Conservation (phyloP, 2,888 invertebrate genomes). For the Volucella inanis region DNA sequence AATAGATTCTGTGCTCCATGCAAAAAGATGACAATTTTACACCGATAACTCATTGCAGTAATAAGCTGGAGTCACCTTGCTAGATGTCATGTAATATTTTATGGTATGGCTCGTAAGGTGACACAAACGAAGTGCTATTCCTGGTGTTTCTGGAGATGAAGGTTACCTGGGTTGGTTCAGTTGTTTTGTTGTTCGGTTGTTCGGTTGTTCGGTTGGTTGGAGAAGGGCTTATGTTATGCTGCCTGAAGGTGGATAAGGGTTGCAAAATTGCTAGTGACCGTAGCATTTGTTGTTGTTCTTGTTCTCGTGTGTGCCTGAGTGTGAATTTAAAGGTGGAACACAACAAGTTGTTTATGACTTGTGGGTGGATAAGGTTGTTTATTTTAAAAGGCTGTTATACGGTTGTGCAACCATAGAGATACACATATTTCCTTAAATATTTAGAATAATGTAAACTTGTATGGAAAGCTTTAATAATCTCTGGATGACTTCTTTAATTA, state of each 20-base stretch:
- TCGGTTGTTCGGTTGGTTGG: slow-evolving; percentile 24
- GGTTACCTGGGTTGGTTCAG: neutral
- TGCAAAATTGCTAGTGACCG: slow-evolving; percentile 58
- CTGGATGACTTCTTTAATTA: slow-evolving; percentile 13
- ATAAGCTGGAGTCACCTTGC: slow-evolving; percentile 71
- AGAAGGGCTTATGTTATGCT: slow-evolving; percentile 40
- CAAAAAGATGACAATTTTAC: slow-evolving; percentile 68
- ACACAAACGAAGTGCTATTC: slow-evolving; percentile 64
- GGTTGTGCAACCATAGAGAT: neutral
- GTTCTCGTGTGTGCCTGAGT: too few relatives aligned
- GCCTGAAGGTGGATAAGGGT: slow-evolving; percentile 64
- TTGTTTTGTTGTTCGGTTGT: too few relatives aligned
- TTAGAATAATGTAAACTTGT: slow-evolving; percentile 41
- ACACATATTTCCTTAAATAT: slow-evolving; percentile 30
- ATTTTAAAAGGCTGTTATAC: slow-evolving; percentile 11
- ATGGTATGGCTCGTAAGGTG: slow-evolving; percentile 68
- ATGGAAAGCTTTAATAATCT: slow-evolving; percentile 6
- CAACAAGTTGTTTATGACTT: slow-evolving; percentile 60
- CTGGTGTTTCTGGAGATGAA: slow-evolving; percentile 21
- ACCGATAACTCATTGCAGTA: slow-evolving; percentile 70
- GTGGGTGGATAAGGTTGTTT: slow-evolving; percentile 22
- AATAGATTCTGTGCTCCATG: slow-evolving; percentile 28
- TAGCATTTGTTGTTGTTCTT: slow-evolving; percentile 46
- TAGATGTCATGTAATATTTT: slow-evolving; percentile 72
- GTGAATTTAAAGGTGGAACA: slow-evolving; percentile 41